phyloP scores from a whole-genome alignment of 2,113 vertebrate species.

The Spizaetus ornatus region DNA sequence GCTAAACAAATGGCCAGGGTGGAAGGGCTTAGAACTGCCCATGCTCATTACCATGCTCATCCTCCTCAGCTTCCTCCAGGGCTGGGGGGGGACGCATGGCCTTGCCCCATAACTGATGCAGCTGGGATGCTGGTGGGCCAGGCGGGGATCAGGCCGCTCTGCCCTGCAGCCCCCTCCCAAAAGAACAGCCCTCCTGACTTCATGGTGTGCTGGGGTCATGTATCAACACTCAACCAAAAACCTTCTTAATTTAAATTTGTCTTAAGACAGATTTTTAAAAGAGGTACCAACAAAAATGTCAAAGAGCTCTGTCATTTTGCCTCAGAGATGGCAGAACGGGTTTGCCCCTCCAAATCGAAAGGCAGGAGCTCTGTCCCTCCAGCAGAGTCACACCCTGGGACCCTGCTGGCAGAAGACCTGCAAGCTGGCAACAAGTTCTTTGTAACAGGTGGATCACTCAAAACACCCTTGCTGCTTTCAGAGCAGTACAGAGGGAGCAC shows the following conservation, averaged over 20 bases:
- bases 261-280: neutral
- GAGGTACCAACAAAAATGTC: neutral
- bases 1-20: neutral
- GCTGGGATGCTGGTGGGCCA: neutral
- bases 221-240: neutral
- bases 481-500: neutral
- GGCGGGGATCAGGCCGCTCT: rapidly evolving
- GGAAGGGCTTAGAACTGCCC: neutral
- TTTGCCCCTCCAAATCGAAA: neutral
- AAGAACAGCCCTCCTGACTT: neutral
- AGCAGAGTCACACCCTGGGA: neutral
- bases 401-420: neutral
- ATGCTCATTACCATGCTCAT: neutral
- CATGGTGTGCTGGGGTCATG: no score
- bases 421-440: neutral
- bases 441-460: neutral
- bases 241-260: neutral
- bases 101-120: neutral
- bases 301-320: neutral
- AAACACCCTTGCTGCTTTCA: neutral
- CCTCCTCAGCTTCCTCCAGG: neutral
- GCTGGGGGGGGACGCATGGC: neutral
- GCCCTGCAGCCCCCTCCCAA: neutral
- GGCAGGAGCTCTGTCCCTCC: neutral
- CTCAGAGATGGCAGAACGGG: neutral